Conservation (phyloP, 1,140 invertebrate genomes). For the Mamestra configurata region DNA sequence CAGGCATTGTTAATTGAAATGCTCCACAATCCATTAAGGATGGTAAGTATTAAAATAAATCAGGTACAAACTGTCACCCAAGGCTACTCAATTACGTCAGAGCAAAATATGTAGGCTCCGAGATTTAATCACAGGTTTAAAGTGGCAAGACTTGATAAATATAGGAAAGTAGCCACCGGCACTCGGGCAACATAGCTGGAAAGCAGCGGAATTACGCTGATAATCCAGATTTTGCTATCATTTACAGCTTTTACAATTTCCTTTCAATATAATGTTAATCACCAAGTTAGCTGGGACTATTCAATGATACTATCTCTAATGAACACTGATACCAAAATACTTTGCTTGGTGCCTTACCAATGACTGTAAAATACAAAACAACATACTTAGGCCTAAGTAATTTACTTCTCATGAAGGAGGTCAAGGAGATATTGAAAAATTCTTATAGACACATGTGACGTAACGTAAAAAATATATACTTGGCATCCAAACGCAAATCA, state of each 20-base stretch:
- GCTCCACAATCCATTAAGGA: conserved; percentile 16
- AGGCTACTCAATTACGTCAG: conserved; percentile 34
- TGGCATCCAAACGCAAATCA: conserved; percentile 41
- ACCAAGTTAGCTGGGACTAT: not conserved
- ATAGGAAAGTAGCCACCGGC: conserved; percentile 42
- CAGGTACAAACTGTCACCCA: conserved; percentile 13
- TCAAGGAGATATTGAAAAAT: conserved; percentile 44
- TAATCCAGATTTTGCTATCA: conserved; percentile 38
- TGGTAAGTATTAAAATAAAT: conserved; percentile 1
- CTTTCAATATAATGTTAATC: conserved; percentile 37
- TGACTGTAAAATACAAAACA: not conserved
- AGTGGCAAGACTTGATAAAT: conserved; percentile 30
- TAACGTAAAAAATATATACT: conserved; percentile 46
- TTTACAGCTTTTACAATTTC: conserved; percentile 38
- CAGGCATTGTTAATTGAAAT: conserved; percentile 36
- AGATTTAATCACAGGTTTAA: conserved; percentile 21
- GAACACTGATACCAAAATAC: not conserved
- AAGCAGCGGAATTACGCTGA: conserved; percentile 47
- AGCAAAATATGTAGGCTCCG: not conserved
- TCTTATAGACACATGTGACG: conserved; percentile 32
- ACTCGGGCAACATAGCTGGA: conserved; percentile 20
- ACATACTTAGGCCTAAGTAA: not conserved
- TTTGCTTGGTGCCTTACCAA: not conserved
- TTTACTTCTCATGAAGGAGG: conserved; percentile 39
- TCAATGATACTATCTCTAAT: not conserved